phyloP scores from a whole-genome alignment of 2,797 vertebrate genomes.

The Salarias fasciatus region DNA sequence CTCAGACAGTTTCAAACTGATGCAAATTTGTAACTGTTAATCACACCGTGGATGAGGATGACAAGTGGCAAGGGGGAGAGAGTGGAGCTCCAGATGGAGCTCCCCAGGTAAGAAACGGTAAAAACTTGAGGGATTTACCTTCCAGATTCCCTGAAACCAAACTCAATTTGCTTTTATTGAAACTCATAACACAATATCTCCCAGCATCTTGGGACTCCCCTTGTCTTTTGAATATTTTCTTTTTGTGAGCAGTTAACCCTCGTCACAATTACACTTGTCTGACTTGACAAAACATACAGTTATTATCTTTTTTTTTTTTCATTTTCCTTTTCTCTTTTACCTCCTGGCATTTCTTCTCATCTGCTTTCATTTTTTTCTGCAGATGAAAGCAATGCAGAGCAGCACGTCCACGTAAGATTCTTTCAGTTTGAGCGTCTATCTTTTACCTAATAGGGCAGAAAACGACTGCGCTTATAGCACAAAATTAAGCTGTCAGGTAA shows the following conservation, averaged over 20 bases:
- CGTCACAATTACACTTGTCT: conserved; percentile 14
- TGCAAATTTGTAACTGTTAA: conserved; percentile 81
- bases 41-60: conserved; percentile 38
- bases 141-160: conserved; percentile 22
- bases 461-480: background rate
- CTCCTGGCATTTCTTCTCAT: conserved; percentile 6
- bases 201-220: conserved; percentile 35
- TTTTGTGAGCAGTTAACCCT: background rate
- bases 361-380: background rate
- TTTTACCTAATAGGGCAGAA: background rate
- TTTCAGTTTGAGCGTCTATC: background rate
- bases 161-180: conserved; percentile 30
- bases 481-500: conserved; percentile 18
- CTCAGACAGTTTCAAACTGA: conserved; percentile 64
- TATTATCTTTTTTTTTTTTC: background rate
- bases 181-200: conserved; percentile 33
- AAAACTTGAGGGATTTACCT: conserved; percentile 60
- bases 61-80: conserved; percentile 46
- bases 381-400: background rate
- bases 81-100: conserved; percentile 46
- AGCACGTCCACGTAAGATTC: background rate
- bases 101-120: conserved; percentile 57
- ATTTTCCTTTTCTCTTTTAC: background rate
- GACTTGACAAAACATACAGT: background rate
- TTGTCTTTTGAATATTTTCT: conserved; percentile 1